phyloP scores from a whole-genome alignment of 2,113 vertebrate genomes.

The Nibea coibor region DNA sequence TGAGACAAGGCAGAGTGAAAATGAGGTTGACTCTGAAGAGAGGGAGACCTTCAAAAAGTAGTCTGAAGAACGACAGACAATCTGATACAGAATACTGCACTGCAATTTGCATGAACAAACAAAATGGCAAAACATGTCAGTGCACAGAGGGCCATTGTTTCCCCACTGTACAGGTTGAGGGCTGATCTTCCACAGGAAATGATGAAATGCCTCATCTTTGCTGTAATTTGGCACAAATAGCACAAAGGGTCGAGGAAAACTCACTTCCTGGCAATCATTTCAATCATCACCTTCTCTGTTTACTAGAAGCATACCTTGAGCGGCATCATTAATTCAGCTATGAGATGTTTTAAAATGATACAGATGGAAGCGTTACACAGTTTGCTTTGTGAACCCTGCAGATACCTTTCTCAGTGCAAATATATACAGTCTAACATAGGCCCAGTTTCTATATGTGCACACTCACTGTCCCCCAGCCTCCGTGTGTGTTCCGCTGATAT shows the following conservation, averaged over 20 bases:
- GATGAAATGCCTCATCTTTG: not conserved
- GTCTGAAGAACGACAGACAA: too few species aligned
- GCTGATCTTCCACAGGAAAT: not conserved
- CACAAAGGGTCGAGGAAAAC: not conserved
- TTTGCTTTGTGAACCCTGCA: slow-evolving; percentile 17
- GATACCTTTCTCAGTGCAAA: slow-evolving; percentile 32
- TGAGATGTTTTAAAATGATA: not conserved
- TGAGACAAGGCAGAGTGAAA: too few species aligned
- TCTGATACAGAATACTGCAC: not conserved
- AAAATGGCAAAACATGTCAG: not conserved
- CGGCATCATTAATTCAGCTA: not conserved
- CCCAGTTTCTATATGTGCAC: slow-evolving; percentile 27
- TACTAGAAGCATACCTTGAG: not conserved
- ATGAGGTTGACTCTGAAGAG: too few species aligned
- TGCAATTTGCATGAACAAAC: not conserved
- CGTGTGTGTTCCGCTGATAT: slow-evolving; percentile 88
- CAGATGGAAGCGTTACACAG: not conserved
- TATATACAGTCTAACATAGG: slow-evolving; percentile 1
- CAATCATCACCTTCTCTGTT: slow-evolving; percentile 17
- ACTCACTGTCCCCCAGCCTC: not conserved
- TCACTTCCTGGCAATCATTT: not conserved
- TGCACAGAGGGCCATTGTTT: slow-evolving; percentile 1
- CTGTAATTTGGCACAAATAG: slow-evolving; percentile 4
- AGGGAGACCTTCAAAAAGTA: too few species aligned
- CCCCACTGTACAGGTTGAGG: not conserved